These are phyloP conservation scores for Heterodera schachtii DNA, from an alignment of 1,140 invertebrate genomes.

Conservation along the genomic window DNA sequence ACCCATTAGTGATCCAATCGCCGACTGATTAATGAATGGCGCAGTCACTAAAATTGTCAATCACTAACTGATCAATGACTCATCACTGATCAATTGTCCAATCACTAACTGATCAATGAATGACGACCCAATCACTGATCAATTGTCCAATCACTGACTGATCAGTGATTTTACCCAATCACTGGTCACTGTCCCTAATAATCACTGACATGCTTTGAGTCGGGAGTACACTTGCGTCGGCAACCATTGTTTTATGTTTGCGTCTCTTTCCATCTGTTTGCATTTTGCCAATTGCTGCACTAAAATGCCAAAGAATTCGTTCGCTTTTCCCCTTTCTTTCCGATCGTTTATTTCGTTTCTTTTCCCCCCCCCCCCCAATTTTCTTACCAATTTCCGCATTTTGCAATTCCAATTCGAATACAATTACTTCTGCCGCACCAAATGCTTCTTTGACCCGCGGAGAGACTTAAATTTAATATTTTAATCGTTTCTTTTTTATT, in stretches of 20 bases:
- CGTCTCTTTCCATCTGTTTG: slow-evolving; percentile 18
- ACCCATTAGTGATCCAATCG: not conserved
- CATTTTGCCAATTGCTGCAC: slow-evolving; percentile 15
- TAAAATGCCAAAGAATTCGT: not conserved
- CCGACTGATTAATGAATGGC: no score
- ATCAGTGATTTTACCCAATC: no score
- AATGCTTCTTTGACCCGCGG: slow-evolving; percentile 34
- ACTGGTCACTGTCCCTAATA: no score
- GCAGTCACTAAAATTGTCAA: no score
- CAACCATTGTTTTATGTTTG: slow-evolving; percentile 17
- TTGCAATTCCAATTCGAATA: slow-evolving; percentile 43
- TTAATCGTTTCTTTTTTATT: not conserved
- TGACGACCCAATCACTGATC: not conserved
- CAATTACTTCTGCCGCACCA: slow-evolving; percentile 30
- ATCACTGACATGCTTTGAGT: slow-evolving; percentile 17
- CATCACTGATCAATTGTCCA: no score
- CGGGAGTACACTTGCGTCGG: slow-evolving; percentile 22
- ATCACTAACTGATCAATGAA: no score
- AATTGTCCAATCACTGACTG: not conserved
- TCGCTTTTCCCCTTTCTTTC: not conserved
- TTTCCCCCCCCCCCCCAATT: not conserved
- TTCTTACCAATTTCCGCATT: slow-evolving; percentile 30
- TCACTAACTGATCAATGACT: no score
- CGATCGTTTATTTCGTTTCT: not conserved
- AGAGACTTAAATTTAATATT: slow-evolving; percentile 32